A percentile compares a stretch with the other conserved stretches of the same genome.
phyloP scores from a whole-genome alignment of 2,113 vertebrate species.

The Antechinus flavipes region DNA sequence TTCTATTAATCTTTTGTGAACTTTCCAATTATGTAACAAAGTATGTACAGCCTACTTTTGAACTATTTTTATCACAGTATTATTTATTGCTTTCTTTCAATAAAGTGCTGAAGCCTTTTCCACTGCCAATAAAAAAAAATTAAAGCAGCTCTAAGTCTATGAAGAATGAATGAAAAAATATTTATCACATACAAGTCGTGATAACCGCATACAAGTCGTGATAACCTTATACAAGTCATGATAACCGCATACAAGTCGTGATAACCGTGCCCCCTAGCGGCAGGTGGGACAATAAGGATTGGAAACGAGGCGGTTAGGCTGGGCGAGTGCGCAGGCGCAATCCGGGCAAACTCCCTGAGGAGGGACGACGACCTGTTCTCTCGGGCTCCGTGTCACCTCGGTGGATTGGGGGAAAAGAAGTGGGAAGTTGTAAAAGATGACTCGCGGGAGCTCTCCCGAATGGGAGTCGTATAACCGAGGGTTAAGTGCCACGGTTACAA shows the following conservation, averaged over 20 bases:
- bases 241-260: no score
- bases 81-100: constrained; percentile 99
- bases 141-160: not conserved
- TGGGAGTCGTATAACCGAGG: no score
- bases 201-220: no score
- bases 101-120: constrained; percentile 99
- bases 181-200: no score
- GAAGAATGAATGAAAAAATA: no score
- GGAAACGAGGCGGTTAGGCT: not conserved
- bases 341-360: no score
- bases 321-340: not conserved
- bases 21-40: constrained; percentile 93
- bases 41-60: constrained; percentile 98
- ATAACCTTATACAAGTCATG: no score
- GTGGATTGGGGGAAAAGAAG: not conserved
- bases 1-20: constrained; percentile 88
- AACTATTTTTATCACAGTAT: constrained; percentile 99
- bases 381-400: no score
- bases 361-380: not conserved
- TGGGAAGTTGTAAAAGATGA: not conserved
- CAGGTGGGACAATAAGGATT: not conserved
- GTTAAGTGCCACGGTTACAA: no score
- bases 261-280: no score
- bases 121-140: constrained; percentile 90
- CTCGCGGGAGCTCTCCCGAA: not conserved